Conservation (phyloP, 2,113 vertebrate genomes). For the Apodemus speciosus region DNA sequence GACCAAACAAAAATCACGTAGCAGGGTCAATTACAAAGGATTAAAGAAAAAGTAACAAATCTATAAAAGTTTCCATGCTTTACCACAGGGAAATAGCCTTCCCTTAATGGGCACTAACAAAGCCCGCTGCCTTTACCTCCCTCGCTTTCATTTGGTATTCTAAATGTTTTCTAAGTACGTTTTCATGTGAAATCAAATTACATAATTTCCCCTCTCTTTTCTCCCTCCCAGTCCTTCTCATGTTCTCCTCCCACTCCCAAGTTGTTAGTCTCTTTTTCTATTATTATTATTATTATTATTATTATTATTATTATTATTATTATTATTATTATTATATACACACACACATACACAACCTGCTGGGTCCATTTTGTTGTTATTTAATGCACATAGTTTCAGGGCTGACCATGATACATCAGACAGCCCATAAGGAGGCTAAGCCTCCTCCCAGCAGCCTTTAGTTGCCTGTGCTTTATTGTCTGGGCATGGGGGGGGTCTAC, state of each 20-base stretch:
- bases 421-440: neutral
- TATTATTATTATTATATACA: too few species aligned
- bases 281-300: neutral
- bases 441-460: neutral
- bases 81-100: neutral
- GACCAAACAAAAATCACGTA: neutral
- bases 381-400: neutral
- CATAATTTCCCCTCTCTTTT: neutral
- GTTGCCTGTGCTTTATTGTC: neutral
- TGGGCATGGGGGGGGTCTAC: neutral
- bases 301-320: neutral
- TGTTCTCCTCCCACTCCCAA: neutral
- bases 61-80: neutral
- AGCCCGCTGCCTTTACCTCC: neutral
- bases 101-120: neutral
- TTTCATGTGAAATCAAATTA: neutral
- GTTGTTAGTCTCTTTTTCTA: neutral
- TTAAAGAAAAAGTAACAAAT: neutral
- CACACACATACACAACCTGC: neutral
- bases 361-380: neutral
- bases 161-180: neutral
- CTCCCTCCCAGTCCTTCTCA: neutral
- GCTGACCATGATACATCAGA: neutral
- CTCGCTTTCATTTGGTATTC: neutral
- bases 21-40: neutral